Conservation (phyloP, 2,797 vertebrate species). For the Sylvilagus floridanus region DNA sequence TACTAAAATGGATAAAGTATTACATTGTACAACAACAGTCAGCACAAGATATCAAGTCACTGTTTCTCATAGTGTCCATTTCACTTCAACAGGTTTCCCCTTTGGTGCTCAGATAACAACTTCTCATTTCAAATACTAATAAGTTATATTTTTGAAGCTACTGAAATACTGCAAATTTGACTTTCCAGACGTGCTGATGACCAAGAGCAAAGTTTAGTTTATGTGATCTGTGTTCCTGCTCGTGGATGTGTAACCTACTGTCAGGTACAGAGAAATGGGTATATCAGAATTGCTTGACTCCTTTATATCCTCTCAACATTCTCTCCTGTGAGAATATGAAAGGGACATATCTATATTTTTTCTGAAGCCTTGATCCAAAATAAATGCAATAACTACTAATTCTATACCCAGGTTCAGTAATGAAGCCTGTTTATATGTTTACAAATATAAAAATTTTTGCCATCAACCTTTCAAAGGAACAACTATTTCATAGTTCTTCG, state of each 20-base stretch:
- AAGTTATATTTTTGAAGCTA: background rate
- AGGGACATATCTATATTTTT: slow-evolving; percentile 17
- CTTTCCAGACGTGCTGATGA: slow-evolving; percentile 15
- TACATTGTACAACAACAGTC: too few species aligned
- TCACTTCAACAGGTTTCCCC: too few species aligned
- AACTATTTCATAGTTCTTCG: background rate
- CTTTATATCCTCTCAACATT: background rate
- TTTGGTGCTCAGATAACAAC: background rate
- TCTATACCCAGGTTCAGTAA: slow-evolving; percentile 25
- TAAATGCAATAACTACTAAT: slow-evolving; percentile 26
- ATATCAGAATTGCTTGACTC: slow-evolving; percentile 16
- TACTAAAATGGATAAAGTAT: too few species aligned
- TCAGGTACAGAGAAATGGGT: background rate
- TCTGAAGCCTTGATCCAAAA: slow-evolving; percentile 24
- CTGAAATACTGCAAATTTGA: background rate
- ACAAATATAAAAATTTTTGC: slow-evolving; percentile 35
- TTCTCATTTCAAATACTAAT: slow-evolving; percentile 55
- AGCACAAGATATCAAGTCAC: too few species aligned
- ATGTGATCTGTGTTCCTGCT: background rate
- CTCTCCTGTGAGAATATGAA: background rate
- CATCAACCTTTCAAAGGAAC: slow-evolving; percentile 51
- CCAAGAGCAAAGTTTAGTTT: background rate
- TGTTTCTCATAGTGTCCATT: too few species aligned
- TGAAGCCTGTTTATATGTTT: background rate
- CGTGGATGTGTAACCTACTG: background rate